These are phyloP conservation scores for Vesta saturnalis DNA, from an alignment of 2,888 invertebrate species.

Conservation along the genomic window DNA sequence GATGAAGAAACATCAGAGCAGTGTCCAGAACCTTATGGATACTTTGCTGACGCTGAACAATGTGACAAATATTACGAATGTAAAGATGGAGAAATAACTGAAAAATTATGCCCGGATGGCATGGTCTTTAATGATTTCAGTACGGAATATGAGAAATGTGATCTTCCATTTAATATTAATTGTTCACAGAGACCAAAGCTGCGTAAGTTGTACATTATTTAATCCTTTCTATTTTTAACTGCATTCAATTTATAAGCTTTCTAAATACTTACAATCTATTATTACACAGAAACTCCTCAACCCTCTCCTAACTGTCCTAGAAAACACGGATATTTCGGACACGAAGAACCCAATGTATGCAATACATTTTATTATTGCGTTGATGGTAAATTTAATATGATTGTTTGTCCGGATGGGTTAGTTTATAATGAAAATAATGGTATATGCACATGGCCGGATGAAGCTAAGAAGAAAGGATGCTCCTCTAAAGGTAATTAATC, in stretches of 20 bases:
- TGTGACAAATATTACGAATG: conserved; percentile 91
- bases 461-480: conserved; percentile 88
- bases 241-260: conserved; percentile 12
- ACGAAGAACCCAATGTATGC: conserved; percentile 80
- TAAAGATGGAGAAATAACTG: conserved; percentile 76
- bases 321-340: conserved; percentile 88
- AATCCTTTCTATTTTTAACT: conserved; percentile 10
- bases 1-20: conserved; percentile 71
- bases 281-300: conserved; percentile 73
- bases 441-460: conserved; percentile 93
- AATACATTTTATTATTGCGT: conserved; percentile 91
- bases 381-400: conserved; percentile 89
- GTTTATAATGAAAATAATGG: conserved; percentile 90
- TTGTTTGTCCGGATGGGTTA: conserved; percentile 86
- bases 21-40: conserved; percentile 85
- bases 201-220: conserved; percentile 69
- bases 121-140: conserved; percentile 91
- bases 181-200: conserved; percentile 79
- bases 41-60: conserved; percentile 85
- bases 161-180: conserved; percentile 87
- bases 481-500: conserved; percentile 74
- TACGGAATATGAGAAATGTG: conserved; percentile 84
- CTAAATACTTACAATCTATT: not conserved
- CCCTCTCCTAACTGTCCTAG: conserved; percentile 80
- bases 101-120: conserved; percentile 87